Percentiles rank a stretch among this genome's conserved stretches.
phyloP scores from a whole-genome alignment of 2,797 vertebrate species.

The Melanotaenia maccullochi region DNA sequence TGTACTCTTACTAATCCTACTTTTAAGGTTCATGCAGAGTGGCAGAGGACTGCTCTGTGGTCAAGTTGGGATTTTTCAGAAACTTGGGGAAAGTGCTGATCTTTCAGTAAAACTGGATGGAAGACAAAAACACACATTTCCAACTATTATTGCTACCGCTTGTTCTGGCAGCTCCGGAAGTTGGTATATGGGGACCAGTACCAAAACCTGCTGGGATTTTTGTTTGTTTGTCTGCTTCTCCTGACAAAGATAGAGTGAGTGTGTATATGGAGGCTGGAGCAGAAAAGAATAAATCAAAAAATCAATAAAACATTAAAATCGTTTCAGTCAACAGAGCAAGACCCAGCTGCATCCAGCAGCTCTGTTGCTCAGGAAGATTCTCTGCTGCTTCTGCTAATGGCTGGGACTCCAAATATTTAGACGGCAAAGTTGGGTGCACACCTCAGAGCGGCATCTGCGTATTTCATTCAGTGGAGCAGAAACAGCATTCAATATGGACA shows the following conservation, averaged over 20 bases:
- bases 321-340: slow-evolving; percentile 87
- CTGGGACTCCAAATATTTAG: slow-evolving; percentile 62
- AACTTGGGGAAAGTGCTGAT: slow-evolving; percentile 28
- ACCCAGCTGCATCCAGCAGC: slow-evolving; percentile 81
- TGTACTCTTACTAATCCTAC: slow-evolving; percentile 35
- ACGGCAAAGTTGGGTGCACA: slow-evolving; percentile 47
- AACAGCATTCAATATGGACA: slow-evolving; percentile 41
- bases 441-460: slow-evolving; percentile 48
- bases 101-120: slow-evolving; percentile 45
- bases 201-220: slow-evolving; percentile 25
- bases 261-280: slow-evolving; percentile 75
- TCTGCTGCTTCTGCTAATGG: slow-evolving; percentile 57
- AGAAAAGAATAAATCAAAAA: slow-evolving; percentile 85
- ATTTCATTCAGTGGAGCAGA: slow-evolving; percentile 38
- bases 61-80: slow-evolving; percentile 25
- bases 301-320: slow-evolving; percentile 84
- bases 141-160: slow-evolving; percentile 26
- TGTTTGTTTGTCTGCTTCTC: slow-evolving; percentile 61
- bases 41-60: slow-evolving; percentile 11
- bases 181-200: slow-evolving; percentile 36
- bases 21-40: slow-evolving; percentile 39
- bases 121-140: slow-evolving; percentile 49
- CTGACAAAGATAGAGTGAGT: slow-evolving; percentile 75
- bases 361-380: slow-evolving; percentile 63
- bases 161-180: slow-evolving; percentile 44